phyloP scores from a whole-genome alignment of 2,888 invertebrate species.

The Apotomis turbidana region DNA sequence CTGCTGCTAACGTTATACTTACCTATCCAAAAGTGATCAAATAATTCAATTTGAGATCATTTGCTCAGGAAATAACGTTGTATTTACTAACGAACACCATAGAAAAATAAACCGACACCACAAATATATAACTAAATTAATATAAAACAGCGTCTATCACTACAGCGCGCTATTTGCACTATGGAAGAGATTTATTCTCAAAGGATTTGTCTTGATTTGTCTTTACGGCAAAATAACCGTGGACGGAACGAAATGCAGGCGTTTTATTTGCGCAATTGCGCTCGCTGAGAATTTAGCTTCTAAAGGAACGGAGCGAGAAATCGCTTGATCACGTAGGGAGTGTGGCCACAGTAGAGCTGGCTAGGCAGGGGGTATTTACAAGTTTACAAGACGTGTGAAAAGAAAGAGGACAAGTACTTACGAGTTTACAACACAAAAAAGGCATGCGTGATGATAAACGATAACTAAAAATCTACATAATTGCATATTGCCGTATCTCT shows the following conservation, averaged over 20 bases:
- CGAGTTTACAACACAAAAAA: no score
- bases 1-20: no score
- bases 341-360: conserved; percentile 18
- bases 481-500: no score
- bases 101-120: no score
- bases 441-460: no score
- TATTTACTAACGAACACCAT: no score
- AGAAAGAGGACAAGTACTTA: no score
- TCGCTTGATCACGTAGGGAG: conserved; percentile 39
- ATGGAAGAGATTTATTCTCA: conserved; percentile 30
- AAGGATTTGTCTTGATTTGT: conserved; percentile 42
- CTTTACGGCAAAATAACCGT: conserved; percentile 41
- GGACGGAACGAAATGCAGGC: conserved; percentile 39
- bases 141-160: conserved; percentile 5
- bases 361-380: neutral
- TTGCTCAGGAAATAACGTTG: no score
- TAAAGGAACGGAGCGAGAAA: conserved; percentile 36
- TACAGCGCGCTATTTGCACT: conserved; percentile 27
- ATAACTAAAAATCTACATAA: no score
- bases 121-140: neutral
- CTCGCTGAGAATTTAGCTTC: conserved; percentile 38
- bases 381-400: neutral
- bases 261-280: conserved; percentile 41
- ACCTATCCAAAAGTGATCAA: no score
- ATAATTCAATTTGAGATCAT: no score